Conservation (phyloP, 2,113 vertebrate species). For the Ophiodon elongatus region DNA sequence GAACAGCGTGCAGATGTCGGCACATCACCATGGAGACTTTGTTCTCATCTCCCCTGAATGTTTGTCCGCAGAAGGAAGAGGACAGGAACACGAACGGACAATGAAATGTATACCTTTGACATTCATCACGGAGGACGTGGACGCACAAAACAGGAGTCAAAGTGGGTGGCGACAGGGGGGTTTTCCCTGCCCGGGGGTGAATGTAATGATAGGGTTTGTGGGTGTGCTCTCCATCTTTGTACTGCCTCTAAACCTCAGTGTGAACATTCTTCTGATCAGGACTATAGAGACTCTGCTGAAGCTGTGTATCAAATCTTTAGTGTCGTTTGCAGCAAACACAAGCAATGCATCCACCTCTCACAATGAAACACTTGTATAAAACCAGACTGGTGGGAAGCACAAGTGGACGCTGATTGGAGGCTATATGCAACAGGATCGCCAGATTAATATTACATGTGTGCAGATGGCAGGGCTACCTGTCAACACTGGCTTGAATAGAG, state of each 20-base stretch:
- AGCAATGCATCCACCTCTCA: not conserved
- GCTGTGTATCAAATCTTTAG: conserved; percentile 46
- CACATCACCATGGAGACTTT: conserved; percentile 53
- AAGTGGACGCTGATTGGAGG: conserved; percentile 8
- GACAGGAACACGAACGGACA: conserved; percentile 42
- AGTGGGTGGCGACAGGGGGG: conserved; percentile 36
- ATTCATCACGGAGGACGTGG: conserved; percentile 32
- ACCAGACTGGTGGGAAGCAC: not conserved
- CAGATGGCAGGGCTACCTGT: conserved; percentile 46
- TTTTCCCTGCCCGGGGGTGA: conserved; percentile 66
- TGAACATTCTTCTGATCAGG: conserved; percentile 79
- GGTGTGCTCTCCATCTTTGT: conserved; percentile 66
- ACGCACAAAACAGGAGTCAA: conserved; percentile 23
- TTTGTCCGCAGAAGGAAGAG: conserved; percentile 42
- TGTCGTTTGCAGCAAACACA: conserved; percentile 13
- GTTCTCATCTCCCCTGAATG: conserved; percentile 40
- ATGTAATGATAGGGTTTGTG: conserved; percentile 73
- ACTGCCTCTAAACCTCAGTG: conserved; percentile 78
- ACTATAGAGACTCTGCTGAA: conserved; percentile 73
- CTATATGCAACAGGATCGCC: conserved; percentile 15
- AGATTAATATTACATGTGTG: conserved; percentile 32
- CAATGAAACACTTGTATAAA: conserved; percentile 38
- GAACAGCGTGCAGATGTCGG: conserved; percentile 49
- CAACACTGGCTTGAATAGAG: conserved; percentile 35
- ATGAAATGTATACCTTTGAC: conserved; percentile 37